Evolutionary conservation across 2,797 vertebrate species (phyloP).

Genomic region (Glossophaga mutica): DNA sequence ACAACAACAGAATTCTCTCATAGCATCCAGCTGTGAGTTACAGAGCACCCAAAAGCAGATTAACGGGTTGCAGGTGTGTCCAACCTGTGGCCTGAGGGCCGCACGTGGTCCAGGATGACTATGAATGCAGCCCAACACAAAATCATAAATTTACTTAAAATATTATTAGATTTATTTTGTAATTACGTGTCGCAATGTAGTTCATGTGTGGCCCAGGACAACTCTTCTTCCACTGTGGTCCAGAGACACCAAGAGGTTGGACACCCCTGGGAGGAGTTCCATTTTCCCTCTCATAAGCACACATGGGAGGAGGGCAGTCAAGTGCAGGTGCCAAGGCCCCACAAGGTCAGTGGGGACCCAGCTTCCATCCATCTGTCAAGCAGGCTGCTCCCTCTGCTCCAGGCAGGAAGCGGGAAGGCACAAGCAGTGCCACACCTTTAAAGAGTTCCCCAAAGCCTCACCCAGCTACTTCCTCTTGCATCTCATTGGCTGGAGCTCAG

Average conservation of each 20-base stretch:
- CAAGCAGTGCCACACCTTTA: fast-evolving
- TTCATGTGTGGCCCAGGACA: too few species aligned
- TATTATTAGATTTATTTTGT: too few species aligned
- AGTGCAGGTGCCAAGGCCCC: background rate
- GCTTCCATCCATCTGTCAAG: background rate
- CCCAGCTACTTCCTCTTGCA: background rate
- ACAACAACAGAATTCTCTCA: background rate
- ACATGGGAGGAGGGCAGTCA: background rate
- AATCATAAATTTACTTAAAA: too few species aligned
- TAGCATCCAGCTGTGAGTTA: background rate
- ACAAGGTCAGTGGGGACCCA: background rate
- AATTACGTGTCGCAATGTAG: too few species aligned
- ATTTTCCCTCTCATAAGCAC: background rate
- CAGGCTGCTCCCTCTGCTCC: fast-evolving
- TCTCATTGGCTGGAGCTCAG: background rate
- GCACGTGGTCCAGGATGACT: too few species aligned
- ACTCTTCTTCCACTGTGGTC: too few species aligned
- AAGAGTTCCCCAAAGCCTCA: background rate
- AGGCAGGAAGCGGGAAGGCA: fast-evolving
- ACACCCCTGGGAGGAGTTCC: background rate
- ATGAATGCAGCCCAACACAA: too few species aligned
- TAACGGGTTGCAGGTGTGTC: background rate
- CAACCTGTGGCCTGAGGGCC: too few species aligned
- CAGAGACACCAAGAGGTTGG: too few species aligned
- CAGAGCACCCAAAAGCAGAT: background rate